These are phyloP conservation scores for Zelostemma sp. DNA, from an alignment of 1,140 invertebrate genomes.

Conservation along the genomic window DNA sequence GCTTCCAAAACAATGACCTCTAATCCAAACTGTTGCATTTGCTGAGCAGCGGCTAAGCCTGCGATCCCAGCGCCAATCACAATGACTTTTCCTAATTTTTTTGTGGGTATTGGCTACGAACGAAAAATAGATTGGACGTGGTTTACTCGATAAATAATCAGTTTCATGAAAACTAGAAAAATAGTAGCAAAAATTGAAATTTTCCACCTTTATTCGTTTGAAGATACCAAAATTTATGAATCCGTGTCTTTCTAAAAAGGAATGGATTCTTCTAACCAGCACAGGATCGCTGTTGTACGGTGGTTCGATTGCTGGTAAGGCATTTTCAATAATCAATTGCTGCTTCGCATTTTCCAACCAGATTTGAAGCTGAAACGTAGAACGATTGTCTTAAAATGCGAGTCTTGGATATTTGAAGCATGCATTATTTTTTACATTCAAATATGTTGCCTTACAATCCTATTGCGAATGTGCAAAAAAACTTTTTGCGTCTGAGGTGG, in stretches of 20 bases:
- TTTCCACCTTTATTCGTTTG: conserved; percentile 80
- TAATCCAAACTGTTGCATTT: conserved; percentile 95
- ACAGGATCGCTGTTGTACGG: conserved; percentile 93
- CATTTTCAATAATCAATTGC: conserved; percentile 88
- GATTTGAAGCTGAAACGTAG: conserved; percentile 82
- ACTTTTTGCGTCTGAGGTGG: conserved; percentile 88
- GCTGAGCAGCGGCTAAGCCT: conserved; percentile 92
- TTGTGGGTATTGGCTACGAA: conserved; percentile 75
- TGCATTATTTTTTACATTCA: not conserved
- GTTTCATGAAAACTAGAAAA: conserved; percentile 2
- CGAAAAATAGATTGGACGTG: conserved; percentile 9
- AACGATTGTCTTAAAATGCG: too few relatives aligned
- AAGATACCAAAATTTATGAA: conserved; percentile 99
- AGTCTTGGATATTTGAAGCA: too few relatives aligned
- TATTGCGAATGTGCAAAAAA: conserved; percentile 93
- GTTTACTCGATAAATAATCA: conserved; percentile 2
- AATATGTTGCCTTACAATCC: conserved; percentile 74
- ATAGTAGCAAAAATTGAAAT: conserved; percentile 1
- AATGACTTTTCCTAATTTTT: conserved; percentile 91
- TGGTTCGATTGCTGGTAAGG: conserved; percentile 85
- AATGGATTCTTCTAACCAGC: conserved; percentile 87
- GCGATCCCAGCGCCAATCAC: conserved; percentile 97
- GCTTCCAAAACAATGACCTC: conserved; percentile 96
- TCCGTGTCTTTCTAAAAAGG: conserved; percentile 95
- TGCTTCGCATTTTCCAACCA: conserved; percentile 97